phyloP scores from a whole-genome alignment of 2,888 invertebrate species.

The Amiota minor region DNA sequence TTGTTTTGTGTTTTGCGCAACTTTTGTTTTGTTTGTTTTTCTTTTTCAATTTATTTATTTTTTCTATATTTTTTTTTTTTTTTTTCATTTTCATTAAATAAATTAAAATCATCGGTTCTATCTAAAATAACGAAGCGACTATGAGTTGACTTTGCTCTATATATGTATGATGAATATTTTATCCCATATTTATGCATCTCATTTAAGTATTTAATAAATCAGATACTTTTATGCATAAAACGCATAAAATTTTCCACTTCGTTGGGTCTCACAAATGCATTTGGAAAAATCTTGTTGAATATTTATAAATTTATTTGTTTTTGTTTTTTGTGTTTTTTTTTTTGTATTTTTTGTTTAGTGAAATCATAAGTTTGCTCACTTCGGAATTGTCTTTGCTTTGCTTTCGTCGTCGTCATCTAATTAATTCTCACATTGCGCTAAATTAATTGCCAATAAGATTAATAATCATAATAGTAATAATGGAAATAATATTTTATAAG shows the following conservation, averaged over 20 bases:
- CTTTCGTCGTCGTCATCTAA: constrained; percentile 62
- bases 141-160: too few species aligned
- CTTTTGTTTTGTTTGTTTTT: constrained; percentile 4
- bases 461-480: too few species aligned
- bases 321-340: too few species aligned
- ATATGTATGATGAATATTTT: too few species aligned
- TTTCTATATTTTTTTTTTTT: background rate
- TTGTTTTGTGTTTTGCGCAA: background rate
- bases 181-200: too few species aligned
- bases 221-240: too few species aligned
- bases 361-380: too few species aligned
- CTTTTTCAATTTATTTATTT: background rate
- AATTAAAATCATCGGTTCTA: background rate
- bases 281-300: background rate
- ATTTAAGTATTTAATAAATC: constrained; percentile 8
- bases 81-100: background rate
- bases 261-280: background rate
- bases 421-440: constrained; percentile 64
- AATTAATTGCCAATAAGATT: constrained; percentile 53
- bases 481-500: too few species aligned
- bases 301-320: background rate
- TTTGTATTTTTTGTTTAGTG: too few species aligned
- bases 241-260: too few species aligned
- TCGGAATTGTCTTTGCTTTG: too few species aligned
- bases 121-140: too few species aligned